Evolutionary conservation across 2,113 vertebrate species (phyloP).

Genomic region (Semicossyphus pulcher): DNA sequence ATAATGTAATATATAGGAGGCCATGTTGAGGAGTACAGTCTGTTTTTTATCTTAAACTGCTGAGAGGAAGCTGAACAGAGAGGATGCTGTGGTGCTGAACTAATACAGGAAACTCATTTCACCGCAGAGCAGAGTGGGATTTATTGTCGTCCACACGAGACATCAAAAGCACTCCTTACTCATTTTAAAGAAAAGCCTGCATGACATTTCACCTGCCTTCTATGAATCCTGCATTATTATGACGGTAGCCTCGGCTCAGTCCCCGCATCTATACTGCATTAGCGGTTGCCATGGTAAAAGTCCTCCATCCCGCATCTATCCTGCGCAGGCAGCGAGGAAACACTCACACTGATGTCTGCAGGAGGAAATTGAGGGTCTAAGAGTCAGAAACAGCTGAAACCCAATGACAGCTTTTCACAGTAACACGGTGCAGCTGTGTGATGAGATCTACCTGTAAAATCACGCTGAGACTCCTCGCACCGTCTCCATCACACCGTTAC

Average conservation of each 20-base stretch:
- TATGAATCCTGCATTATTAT: conserved; percentile 62
- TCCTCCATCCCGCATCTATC: conserved; percentile 69
- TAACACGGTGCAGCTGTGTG: conserved; percentile 32
- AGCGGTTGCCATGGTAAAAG: conserved; percentile 79
- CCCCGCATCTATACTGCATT: conserved; percentile 73
- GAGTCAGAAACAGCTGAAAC: conserved; percentile 52
- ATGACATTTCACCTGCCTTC: conserved; percentile 73
- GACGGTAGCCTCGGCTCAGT: conserved; percentile 36
- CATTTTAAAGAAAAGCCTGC: conserved; percentile 59
- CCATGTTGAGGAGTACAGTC: conserved; percentile 41
- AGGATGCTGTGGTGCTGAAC: conserved; percentile 42
- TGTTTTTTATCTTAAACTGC: conserved; percentile 5
- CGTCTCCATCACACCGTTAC: conserved; percentile 25
- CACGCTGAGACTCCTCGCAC: conserved; percentile 41
- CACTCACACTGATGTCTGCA: conserved; percentile 45
- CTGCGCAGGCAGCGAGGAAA: conserved; percentile 57
- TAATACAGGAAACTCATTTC: conserved; percentile 55
- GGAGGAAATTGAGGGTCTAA: conserved; percentile 54
- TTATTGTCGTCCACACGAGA: conserved; percentile 57
- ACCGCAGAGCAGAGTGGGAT: conserved; percentile 48
- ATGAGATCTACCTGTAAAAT: conserved; percentile 38
- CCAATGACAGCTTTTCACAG: conserved; percentile 42
- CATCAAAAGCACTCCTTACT: conserved; percentile 64
- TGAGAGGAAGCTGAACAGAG: conserved; percentile 23
- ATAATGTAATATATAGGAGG: conserved; percentile 44